Evolutionary conservation across 2,113 vertebrate species (phyloP), one percentile per base, ranked within the genome.

Genomic region (Lycaon pictus): DNA sequence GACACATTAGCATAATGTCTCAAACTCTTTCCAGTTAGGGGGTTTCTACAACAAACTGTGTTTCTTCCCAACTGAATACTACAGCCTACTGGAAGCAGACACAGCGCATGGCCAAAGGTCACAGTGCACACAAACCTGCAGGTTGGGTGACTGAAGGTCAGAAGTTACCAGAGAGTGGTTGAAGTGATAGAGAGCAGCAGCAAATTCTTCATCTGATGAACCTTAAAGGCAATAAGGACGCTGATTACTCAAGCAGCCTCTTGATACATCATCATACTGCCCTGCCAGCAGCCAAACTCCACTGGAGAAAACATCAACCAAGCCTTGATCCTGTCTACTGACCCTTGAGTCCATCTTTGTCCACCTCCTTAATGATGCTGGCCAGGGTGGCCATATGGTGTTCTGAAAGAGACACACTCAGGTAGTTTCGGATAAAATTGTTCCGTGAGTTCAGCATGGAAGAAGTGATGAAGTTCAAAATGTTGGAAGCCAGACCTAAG

Each of bases 361-460:
- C 99, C 96, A 99, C 99, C 32, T 99, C 99, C 96, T 99, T 99
- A 98, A 99, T 99, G 98, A 99, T 99, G 98, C 99, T 99, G 25
- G 99, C 99, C 81, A 99, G 98, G 0, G 99, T 99, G 72, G 99
- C 99, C 99, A 99, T 99, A 98, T 99, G 99, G 95, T 99, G 99
- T 97, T 99, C 99, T 0, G 99, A 99, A 1, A 99, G 99, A 62
- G 99, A 99, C 0, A 99, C 99, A 0, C 99, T 99, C 98, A 99
- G 98, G 98, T 99, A 99, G 99, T 99, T 99, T 83, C 99, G 99
- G 87, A 99, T 99, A 98, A 99, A 99, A 98, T 99, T 99, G 98
- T 99, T 99, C 96, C 99, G 99, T 95, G 99, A 99, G 98, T 99
- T 99, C 95, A 99, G 99, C 99, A 99, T 99, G 85, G 99, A 99